phyloP scores from a whole-genome alignment of 92 coral and sea anemone species.

The Phenganax subtilis region DNA sequence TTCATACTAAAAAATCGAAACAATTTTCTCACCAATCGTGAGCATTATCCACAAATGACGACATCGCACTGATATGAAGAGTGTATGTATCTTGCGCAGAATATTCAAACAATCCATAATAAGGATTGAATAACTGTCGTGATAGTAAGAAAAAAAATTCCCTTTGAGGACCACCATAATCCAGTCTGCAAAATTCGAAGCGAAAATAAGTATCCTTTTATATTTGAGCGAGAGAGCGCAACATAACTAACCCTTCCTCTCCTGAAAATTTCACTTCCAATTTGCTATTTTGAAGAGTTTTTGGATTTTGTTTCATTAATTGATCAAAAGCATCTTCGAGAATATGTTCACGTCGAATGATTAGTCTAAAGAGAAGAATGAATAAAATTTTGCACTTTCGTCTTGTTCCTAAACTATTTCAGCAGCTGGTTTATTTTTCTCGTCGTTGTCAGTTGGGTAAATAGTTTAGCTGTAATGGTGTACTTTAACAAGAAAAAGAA shows the following conservation, averaged over 20 bases:
- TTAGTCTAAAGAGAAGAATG: constrained; percentile 51
- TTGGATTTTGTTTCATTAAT: constrained; percentile 91
- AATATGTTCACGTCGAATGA: constrained; percentile 81
- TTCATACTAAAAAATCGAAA: not conserved
- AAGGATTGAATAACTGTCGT: constrained; percentile 93
- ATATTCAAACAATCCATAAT: constrained; percentile 96
- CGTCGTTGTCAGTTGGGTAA: too few species aligned
- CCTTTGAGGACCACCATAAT: constrained; percentile 98
- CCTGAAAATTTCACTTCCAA: constrained; percentile 91
- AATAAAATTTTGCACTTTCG: too few species aligned
- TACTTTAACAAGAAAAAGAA: not conserved
- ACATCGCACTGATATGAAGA: constrained; percentile 95
- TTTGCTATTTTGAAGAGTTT: constrained; percentile 76
- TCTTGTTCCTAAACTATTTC: too few species aligned
- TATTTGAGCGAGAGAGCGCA: too few species aligned
- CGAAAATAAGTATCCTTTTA: too few species aligned
- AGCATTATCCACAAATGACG: constrained; percentile 93
- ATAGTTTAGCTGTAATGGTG: too few species aligned
- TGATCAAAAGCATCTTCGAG: constrained; percentile 97
- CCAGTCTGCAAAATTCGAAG: constrained; percentile 55
- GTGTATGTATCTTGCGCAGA: constrained; percentile 98
- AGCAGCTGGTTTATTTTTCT: too few species aligned
- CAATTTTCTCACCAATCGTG: constrained; percentile 77
- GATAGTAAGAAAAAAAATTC: constrained; percentile 95
- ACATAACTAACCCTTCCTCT: constrained; percentile 79